Evolutionary conservation across 1,140 invertebrate species (phyloP), one percentile per base, ranked within the genome.

Genomic region (Procambarus clarkii): DNA sequence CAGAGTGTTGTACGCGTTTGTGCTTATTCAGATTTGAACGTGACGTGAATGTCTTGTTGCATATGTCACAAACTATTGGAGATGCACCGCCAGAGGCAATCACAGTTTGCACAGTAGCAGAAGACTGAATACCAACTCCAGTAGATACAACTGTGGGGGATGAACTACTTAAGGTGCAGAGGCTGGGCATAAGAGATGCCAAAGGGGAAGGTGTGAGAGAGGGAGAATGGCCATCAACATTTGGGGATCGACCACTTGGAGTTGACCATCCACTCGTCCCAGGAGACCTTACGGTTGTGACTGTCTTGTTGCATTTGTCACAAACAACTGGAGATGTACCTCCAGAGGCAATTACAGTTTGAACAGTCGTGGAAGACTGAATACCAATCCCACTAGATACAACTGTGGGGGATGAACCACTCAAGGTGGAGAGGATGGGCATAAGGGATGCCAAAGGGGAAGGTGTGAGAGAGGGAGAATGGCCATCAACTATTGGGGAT

Each of bases 21-120:
- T 93, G 92, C 71, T 93, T 93, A 80, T 93, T 93, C 44, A 93
- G 84, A 71, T 93, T 93, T 71, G 91, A 92, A 45, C 91, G 86
- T 7, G 92, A 93, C 15, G 92, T 93, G 71, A 93, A 93, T 4
- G 91, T 93, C 69, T 93, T 93, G 48, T 88, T 80, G 85, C 92
- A 93, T 64, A 93, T 93, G 60, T 93, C 92, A 85, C 92, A 93
- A 13, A 79, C 91, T 3, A 93, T 60, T 60, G 92, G 86, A 0
- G 82, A 69, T 46, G 81, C 54, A 18, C 58, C 86, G 21, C 77
- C 58, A 69, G 86, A 21, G 18, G 24, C 58, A 58, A 71, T 18
- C 44, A 50, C 46, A 48, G 58, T n/a, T 71, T 58, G 50, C 71
- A 58, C 34, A 81, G 45, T 60, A 34, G 58, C n/a, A 48, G 77